Evolutionary conservation across 2,113 vertebrate genomes (phyloP), one percentile per base, ranked within the genome.

Genomic region (Oenanthe melanoleuca): DNA sequence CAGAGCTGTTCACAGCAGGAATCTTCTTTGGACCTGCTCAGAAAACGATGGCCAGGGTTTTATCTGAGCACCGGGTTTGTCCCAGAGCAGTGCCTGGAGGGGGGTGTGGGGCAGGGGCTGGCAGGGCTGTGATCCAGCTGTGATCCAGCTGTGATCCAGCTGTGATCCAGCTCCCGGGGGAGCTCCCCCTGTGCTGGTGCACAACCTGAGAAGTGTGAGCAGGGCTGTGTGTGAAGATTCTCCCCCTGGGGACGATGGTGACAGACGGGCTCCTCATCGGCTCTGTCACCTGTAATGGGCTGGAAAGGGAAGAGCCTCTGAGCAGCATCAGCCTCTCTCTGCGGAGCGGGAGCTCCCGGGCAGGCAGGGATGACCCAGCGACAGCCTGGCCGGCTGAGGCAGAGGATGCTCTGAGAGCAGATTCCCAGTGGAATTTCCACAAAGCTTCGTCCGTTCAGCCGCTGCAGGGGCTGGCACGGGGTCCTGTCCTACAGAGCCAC

Each of bases 221-320:
- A 72, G 86, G 16, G 29, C 4, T 29, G 71, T 42, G 42, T 42
- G 20, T 0, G 44, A 71, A 28, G 92, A 90, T 86, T 31, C 24
- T 2, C 63, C 61, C 49, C 73, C 71, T 4, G 44, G 90, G 80
- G 93, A 75, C 34, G 17, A 0, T 0, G 6, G 60, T 98, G 97
- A 98, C 95, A 86, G 98, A 93, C 98, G 97, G 94, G 90, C 84
- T 81, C 82, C 91, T 97, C 96, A 98, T 97, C 84, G 6, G 80
- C 96, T 93, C 53, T 98, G 98, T 97, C 98, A 92, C 96, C 92
- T 97, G 96, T 98, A 99, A 99, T 99, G 98, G 98, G 92, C 97
- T 98, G 98, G 98, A 98, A 99, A 98, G 96, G 92, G 97, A 97
- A 98, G 97, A 97, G 97, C 95, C 85, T 91, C 88, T 9, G 78